phyloP scores from a whole-genome alignment of 2,888 invertebrate species.

The Ectemnius lituratus region DNA sequence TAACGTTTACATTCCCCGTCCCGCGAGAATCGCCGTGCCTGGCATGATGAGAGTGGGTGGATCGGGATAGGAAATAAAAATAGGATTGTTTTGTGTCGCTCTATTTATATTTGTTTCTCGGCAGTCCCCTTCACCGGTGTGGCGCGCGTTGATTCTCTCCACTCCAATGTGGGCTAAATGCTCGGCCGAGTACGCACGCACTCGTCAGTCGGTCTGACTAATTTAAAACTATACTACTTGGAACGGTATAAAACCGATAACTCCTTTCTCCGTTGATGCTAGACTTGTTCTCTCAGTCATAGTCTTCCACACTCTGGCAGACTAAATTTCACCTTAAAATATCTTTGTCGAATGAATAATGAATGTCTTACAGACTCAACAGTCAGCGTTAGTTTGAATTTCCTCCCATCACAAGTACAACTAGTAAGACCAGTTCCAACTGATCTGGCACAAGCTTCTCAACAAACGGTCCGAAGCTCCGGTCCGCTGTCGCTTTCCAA shows the following conservation, averaged over 20 bases:
- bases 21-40: not conserved
- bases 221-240: too few species aligned
- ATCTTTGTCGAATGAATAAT: too few species aligned
- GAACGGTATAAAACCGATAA: too few species aligned
- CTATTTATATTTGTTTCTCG: conserved; percentile 59
- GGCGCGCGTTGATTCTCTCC: conserved; percentile 28
- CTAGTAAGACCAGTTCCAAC: conserved; percentile 46
- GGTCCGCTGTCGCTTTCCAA: not conserved
- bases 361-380: not conserved
- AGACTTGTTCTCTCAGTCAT: too few species aligned
- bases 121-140: conserved; percentile 27
- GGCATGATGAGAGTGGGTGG: conserved; percentile 36
- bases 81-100: conserved; percentile 55
- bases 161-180: conserved; percentile 14
- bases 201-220: too few species aligned
- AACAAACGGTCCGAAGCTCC: conserved; percentile 17
- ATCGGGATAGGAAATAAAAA: conserved; percentile 53
- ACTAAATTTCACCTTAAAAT: too few species aligned
- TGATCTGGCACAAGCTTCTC: conserved; percentile 50
- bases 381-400: conserved; percentile 32
- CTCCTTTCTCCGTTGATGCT: too few species aligned
- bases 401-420: conserved; percentile 31
- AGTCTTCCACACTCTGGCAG: too few species aligned
- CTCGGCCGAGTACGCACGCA: conserved; percentile 3
- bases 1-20: conserved; percentile 35